These are phyloP conservation scores for Drosophila ohnishii DNA, from an alignment of 1,140 invertebrate species.

Conservation along the genomic window DNA sequence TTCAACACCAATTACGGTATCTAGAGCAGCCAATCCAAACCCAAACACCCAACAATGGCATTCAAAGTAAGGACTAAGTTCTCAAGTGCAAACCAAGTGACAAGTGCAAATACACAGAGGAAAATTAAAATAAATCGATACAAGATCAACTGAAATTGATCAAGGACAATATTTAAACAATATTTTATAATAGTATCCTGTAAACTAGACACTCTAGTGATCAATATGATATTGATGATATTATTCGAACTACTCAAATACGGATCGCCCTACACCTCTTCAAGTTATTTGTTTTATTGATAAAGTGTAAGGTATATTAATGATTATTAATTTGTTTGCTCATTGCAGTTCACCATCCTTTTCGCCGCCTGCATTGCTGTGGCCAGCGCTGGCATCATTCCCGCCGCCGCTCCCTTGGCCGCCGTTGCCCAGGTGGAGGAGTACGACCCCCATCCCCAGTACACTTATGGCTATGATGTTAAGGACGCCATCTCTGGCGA, in stretches of 20 bases:
- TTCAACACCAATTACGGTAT: slow-evolving; percentile 81
- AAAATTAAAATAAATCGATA: background rate
- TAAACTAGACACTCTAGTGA: no score
- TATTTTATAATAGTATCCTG: background rate
- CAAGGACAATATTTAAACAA: background rate
- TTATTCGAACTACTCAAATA: no score
- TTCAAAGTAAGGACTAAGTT: slow-evolving; percentile 75
- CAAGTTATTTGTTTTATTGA: background rate
- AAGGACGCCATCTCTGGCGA: slow-evolving; percentile 85
- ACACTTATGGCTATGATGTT: slow-evolving; percentile 88
- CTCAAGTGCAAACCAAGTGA: slow-evolving; percentile 36
- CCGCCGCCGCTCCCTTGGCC: slow-evolving; percentile 79
- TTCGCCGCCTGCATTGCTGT: slow-evolving; percentile 79
- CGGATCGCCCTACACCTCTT: background rate
- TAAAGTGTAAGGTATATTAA: background rate
- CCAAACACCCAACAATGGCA: slow-evolving; percentile 70
- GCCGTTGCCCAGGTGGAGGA: slow-evolving; percentile 84
- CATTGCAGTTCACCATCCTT: slow-evolving; percentile 71
- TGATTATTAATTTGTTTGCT: slow-evolving; percentile 8
- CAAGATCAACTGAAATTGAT: background rate
- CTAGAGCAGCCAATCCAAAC: slow-evolving; percentile 68
- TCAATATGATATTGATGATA: background rate
- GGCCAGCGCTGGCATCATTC: slow-evolving; percentile 73
- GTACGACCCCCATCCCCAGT: slow-evolving; percentile 87
- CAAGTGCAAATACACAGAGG: slow-evolving; percentile 11